Evolutionary conservation across 2,888 invertebrate species (phyloP).

Genomic region (Microchrysa polita): DNA sequence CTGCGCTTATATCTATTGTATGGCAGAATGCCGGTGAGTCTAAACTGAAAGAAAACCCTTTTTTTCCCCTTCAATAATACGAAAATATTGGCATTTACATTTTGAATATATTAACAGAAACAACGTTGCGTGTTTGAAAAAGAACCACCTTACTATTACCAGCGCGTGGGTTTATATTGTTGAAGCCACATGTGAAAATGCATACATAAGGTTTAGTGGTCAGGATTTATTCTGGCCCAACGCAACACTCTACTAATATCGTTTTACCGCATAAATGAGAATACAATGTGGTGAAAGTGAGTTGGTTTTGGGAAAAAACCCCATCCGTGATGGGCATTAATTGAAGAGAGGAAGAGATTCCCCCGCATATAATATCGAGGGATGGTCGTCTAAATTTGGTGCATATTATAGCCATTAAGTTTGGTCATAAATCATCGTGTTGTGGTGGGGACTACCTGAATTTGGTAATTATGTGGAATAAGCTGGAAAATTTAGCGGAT

Average conservation of each 20-base stretch:
- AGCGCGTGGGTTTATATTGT: too few relatives aligned
- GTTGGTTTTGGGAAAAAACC: background rate
- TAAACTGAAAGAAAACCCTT: background rate
- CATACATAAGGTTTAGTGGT: too few relatives aligned
- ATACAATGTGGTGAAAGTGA: too few relatives aligned
- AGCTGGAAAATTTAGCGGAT: background rate
- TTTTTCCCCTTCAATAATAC: background rate
- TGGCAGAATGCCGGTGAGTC: background rate
- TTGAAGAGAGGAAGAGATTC: slow-evolving; percentile 30
- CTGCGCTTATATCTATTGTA: too few relatives aligned
- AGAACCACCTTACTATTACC: too few relatives aligned
- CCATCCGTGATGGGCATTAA: background rate
- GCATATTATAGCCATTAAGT: slow-evolving; percentile 18
- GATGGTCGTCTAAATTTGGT: slow-evolving; percentile 16
- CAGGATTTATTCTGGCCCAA: too few relatives aligned
- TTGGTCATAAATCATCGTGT: background rate
- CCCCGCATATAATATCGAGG: slow-evolving; percentile 6
- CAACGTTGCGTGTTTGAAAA: too few relatives aligned
- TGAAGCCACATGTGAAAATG: too few relatives aligned
- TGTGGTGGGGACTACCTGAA: background rate
- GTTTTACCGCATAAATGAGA: too few relatives aligned
- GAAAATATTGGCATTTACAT: too few relatives aligned
- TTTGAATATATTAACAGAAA: too few relatives aligned
- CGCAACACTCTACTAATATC: too few relatives aligned
- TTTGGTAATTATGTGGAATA: slow-evolving; percentile 17